Evolutionary conservation across 2,888 invertebrate genomes (phyloP).

Genomic region (Linyphia triangularis): DNA sequence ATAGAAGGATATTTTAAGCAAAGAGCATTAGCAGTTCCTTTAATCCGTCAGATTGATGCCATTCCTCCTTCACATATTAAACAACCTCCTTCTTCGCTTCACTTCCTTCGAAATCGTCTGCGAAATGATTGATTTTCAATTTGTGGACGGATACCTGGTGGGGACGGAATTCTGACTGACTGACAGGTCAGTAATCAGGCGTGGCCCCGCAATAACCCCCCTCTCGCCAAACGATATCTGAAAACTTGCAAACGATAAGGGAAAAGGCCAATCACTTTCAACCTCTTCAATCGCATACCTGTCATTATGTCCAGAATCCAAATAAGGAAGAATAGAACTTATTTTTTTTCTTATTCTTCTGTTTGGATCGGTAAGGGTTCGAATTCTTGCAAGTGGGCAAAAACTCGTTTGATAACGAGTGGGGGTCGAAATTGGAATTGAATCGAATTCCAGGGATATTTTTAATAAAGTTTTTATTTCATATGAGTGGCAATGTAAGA

Average conservation of each 20-base stretch:
- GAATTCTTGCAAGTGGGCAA: conserved; percentile 16
- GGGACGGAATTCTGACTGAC: not conserved
- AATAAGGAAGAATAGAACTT: conserved; percentile 29
- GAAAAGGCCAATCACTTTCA: conserved; percentile 30
- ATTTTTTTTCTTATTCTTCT: not conserved
- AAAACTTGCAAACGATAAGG: not conserved
- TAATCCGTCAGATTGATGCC: too few relatives aligned
- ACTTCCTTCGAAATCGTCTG: not conserved
- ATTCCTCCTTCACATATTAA: too few relatives aligned
- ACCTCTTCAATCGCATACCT: conserved; percentile 13
- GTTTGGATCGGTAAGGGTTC: conserved; percentile 31
- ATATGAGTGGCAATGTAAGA: not conserved
- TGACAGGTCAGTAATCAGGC: conserved; percentile 22
- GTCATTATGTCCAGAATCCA: conserved; percentile 17
- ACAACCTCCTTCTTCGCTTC: not conserved
- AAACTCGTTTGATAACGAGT: conserved; percentile 38
- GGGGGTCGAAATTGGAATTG: conserved; percentile 46
- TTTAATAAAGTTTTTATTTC: not conserved
- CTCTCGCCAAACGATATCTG: not conserved
- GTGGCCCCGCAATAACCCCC: conserved; percentile 13
- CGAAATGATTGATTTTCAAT: conserved; percentile 51
- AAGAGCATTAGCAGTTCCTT: too few relatives aligned
- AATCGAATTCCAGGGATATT: conserved; percentile 27
- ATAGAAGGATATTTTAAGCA: too few relatives aligned
- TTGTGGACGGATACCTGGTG: not conserved